Evolutionary conservation across 2,113 vertebrate species (phyloP), one percentile per base, ranked within the genome.

Genomic region (Mixornis gularis): DNA sequence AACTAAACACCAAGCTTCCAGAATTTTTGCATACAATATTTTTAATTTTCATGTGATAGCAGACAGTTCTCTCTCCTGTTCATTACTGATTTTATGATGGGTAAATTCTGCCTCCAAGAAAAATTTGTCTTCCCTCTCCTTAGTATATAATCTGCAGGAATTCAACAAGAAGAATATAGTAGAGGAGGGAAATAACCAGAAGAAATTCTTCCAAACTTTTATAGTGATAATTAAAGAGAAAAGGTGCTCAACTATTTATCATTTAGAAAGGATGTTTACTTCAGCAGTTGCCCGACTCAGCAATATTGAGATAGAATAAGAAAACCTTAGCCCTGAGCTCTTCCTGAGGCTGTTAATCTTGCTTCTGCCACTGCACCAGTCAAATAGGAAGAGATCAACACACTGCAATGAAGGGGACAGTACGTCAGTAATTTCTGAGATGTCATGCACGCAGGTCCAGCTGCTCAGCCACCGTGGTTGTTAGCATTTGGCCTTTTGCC

Each of bases 401-500:
- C 14, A 12, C 38, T 29, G 55, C 68, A 55, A 6, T 12, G 63
- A 82, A 51, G 49, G 73, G 69, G 43, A 62, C 29, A 48, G 34
- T 77, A 79, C 15, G 40, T 15, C 29, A 85, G 59, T 34, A 41
- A 87, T 87, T 96, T 94, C 87, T 70, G 78, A 82, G 74, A 66
- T 48, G 70, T 52, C 72, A 48, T 25, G 44, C 84, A 27, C 40
- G 36, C 55, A 73, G 81, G 38, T 74, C 74, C 89, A 94, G 91
- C 85, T 94, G 89, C 64, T 95, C 63, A 91, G 73, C 65, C 76
- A 83, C 56, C 17, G 17, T 36, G 27, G 40, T 52, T 63, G 63
- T 91, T 89, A 85, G 55, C 13, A 79, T 73, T 80, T 95, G 94
- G 87, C 79, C 40, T 36, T 66, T 91, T 79, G 89, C 87, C 89